Base-by-base conservation (phyloP, 2,888 invertebrate species). In the Bhutanitis thaidina region DNA sequence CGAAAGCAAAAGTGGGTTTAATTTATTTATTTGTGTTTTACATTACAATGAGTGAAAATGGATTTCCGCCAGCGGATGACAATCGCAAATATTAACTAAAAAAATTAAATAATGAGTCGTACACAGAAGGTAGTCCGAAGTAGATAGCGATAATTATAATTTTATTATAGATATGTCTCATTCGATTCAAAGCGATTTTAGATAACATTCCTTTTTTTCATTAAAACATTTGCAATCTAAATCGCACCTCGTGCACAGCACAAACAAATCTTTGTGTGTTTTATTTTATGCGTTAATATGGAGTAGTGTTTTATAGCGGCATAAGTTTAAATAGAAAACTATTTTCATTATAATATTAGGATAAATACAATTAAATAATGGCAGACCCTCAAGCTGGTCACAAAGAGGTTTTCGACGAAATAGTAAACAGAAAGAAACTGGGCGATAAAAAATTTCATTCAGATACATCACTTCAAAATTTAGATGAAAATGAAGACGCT, bases 401-500 rank as follows among this genome's bases (percentile, higher is more conserved):
- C 34, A 74, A 73, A 47, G 74, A 79, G 58, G 62, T 81, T 48
- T 55, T 80, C 48, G 74, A 81, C 13, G 82, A 82, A 64, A 76
- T 82, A 52, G 58, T 67, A 46, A 81, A 77, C 54, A 78, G 77
- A 49, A 79, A 70, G 46, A 75, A 74, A 47, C 40, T 87, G 58
- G 86, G 87, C 40, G 76, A 77, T 43, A 86, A 87, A 58, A 83
- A 80, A 49, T 87, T 78, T 56, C 86, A 88, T 58, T 89, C 89
- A 1, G 89, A 89, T 54, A 75, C 84, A 1, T 85, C 86, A 2
- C 62, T 88, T 12, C 85, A 87, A 47, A 70, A 84, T 43, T 79
- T 67, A 49, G 78, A 66, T 27, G 80, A 77, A 50, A 73, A 77
- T 43, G 77, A 76, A 38, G 74, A 72, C n/a, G 54, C 55, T 8